Evolutionary conservation across 2,113 vertebrate genomes (phyloP), one percentile per base, ranked within the genome.

Genomic region (Rhegmatorhina hoffmannsi): DNA sequence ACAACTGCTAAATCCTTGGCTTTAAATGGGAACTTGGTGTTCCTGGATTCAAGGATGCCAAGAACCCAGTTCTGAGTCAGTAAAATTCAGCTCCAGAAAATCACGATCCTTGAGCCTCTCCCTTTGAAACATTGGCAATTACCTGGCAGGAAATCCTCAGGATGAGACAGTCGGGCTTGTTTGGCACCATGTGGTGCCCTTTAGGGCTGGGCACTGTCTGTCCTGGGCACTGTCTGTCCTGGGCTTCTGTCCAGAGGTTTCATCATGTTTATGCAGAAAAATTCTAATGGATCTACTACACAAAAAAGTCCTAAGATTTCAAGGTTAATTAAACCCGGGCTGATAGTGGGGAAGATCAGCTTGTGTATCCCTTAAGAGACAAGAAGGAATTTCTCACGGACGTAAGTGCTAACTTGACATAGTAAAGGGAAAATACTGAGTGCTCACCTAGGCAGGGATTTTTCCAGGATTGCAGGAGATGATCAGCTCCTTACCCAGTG

Each of bases 401-500:
- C 0, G 0, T 9, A 36, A 28, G 47, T 7, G 26, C 59, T 70
- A n/a, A 44, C 23, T 20, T n/a, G 33, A 13, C 29, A 2, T 0
- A 7, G 40, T 16, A 2, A 25, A 24, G 43, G 78, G 59, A 11
- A 7, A 36, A 8, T 31, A 26, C 8, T 0, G 6, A 44, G 28
- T 9, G 43, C 23, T 76, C 50, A 33, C 40, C 78, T 26, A 1
- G 62, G 72, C 68, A 20, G 50, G 43, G 17, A 18, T 24, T 20
- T 47, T 6, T 69, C 60, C 23, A 10, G 25, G 56, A 6, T 2
- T 26, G 69, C 34, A 12, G 9, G 69, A 9, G 58, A 3, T 8
- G 43, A 20, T 34, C 3, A 58, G 55, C 23, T 23, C 23, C 46
- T 69, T 33, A 17, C 6, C 13, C 16, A 1, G 29, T 3, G 15